Evolutionary conservation across 2,888 invertebrate species (phyloP), one percentile per base, ranked within the genome.

Genomic region (Ormyrus labotus): DNA sequence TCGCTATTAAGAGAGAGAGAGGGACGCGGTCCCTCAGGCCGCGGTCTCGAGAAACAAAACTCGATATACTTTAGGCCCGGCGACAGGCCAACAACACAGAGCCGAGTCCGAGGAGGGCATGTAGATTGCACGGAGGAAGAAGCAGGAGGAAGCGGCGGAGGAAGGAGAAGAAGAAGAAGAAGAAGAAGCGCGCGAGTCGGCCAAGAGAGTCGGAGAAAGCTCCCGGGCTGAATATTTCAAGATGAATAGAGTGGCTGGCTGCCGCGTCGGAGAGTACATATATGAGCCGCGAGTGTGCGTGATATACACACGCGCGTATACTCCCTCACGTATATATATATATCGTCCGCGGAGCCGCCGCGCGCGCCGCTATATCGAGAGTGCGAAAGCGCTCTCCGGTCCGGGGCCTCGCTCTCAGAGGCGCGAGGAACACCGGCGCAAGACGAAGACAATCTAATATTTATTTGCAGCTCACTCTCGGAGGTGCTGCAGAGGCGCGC

Each of bases 161-260:
- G 45, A 51, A 45, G 7, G 51, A 63, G 45, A 0, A 19, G 47
- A 0, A 53, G 48, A 53, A 9, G 79, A 70, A 64, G 70, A 70
- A 58, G 67, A 70, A 57, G 69, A 80, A 69, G 64, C 61, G 65
- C 64, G 53, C 55, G 63, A 67, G 55, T 57, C 64, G 58, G 48
- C 48, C 58, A 19, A 64, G 73, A 73, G 71, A 72, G 69, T 73
- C 64, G 60, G 80, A 76, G 80, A 80, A 80, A 78, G 78, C 81
- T 81, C 81, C 77, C 81, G 76, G 72, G 65, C 76, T 81, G 81
- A 81, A 81, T 78, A 81, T 81, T 81, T 81, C 81, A 81, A 77
- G 81, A 81, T 78, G 81, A 81, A 78, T 73, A 78, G 78, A 81
- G 81, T 81, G 81, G 73, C 78, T 81, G 80, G 80, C 76, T 48